Percentiles rank a stretch among this genome's conserved stretches.
These are phyloP conservation scores for Pterocles orientalis DNA, from an alignment of 2,113 vertebrate genomes.

Conservation along the genomic window DNA sequence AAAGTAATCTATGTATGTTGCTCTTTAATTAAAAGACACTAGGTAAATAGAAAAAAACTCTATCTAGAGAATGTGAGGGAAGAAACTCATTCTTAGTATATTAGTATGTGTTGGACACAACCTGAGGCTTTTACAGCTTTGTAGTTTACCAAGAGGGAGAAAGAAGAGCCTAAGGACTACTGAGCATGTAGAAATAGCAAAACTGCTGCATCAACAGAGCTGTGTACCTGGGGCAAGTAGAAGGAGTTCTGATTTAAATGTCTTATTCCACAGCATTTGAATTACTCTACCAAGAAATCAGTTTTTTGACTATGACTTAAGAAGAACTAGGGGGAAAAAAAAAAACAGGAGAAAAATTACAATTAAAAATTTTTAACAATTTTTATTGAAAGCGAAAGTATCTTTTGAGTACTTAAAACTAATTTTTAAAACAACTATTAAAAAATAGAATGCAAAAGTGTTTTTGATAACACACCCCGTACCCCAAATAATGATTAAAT, in stretches of 20 bases:
- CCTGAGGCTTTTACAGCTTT: not conserved
- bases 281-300: not conserved
- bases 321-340: not conserved
- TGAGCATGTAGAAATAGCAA: not conserved
- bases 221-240: not conserved
- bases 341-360: not conserved
- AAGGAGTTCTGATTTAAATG: not conserved
- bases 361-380: not conserved
- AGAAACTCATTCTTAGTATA: not conserved
- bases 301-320: not conserved
- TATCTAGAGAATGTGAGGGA: not conserved
- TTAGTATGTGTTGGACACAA: not conserved
- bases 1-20: not conserved
- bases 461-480: not conserved
- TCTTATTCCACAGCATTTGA: not conserved
- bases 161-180: not conserved
- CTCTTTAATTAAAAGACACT: not conserved
- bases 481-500: not conserved
- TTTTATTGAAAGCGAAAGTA: not conserved
- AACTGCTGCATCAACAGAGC: not conserved
- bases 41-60: not conserved
- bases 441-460: not conserved
- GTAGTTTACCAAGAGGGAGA: not conserved
- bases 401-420: not conserved
- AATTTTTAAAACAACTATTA: not conserved